Conservation (phyloP, 2,113 vertebrate species). For the Bucco capensis region DNA sequence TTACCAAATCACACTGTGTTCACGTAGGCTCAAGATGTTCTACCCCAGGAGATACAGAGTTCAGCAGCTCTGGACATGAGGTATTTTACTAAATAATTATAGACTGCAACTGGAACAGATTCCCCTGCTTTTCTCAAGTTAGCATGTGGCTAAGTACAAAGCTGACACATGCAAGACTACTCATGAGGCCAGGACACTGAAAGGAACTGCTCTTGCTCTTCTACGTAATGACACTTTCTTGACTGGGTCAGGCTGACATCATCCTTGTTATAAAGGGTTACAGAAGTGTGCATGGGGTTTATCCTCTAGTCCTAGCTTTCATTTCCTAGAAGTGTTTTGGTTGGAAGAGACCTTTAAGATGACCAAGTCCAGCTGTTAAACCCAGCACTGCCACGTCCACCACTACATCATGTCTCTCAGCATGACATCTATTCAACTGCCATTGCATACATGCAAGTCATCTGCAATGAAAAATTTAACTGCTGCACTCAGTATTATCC, state of each 20-base stretch:
- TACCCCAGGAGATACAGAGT: not conserved
- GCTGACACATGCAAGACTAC: not conserved
- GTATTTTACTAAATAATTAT: not conserved
- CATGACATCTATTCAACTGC: not conserved
- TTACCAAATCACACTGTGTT: not conserved
- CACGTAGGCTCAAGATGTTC: fast-evolving
- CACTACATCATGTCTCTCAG: too few species aligned
- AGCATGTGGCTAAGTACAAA: too few species aligned
- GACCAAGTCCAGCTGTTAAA: too few species aligned
- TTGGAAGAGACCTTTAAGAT: too few species aligned
- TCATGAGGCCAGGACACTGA: not conserved
- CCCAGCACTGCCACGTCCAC: too few species aligned
- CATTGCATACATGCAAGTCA: not conserved
- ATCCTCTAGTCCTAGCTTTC: not conserved
- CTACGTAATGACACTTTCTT: not conserved
- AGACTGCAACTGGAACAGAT: not conserved
- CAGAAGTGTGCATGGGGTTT: not conserved
- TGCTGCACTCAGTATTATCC: not conserved
- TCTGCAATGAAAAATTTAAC: not conserved
- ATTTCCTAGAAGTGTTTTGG: not conserved
- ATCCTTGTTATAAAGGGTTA: not conserved
- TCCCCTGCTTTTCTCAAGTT: too few species aligned
- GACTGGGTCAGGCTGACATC: not conserved
- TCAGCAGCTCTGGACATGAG: not conserved
- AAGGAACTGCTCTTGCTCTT: not conserved